Percentiles rank a stretch among this genome's conserved stretches.
Conservation (phyloP, 2,113 vertebrate species). For the Oplegnathus fasciatus region DNA sequence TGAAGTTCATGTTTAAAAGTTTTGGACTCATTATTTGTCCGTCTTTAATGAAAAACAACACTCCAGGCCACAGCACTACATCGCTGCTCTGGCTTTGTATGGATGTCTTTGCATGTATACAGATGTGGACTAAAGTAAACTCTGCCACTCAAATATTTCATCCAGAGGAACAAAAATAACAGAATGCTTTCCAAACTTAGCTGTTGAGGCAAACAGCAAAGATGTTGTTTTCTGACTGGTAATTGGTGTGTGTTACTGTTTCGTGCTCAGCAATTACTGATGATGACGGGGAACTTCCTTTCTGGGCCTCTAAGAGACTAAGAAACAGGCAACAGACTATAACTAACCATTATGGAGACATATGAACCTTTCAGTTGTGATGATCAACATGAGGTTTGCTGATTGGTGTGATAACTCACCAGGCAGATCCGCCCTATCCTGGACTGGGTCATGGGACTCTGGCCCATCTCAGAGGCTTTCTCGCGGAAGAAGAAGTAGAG, state of each 20-base stretch:
- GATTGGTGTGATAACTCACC: conserved; percentile 83
- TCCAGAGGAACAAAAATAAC: conserved; percentile 41
- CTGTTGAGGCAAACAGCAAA: conserved; percentile 33
- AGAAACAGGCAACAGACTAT: conserved; percentile 31
- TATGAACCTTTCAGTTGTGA: conserved; percentile 47
- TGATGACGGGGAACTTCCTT: conserved; percentile 44
- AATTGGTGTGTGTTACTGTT: conserved; percentile 24
- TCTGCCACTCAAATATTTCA: conserved; percentile 45
- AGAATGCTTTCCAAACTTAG: conserved; percentile 35
- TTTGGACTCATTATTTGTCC: conserved; percentile 37
- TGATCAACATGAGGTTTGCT: conserved; percentile 45
- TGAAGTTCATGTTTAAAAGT: conserved; percentile 33
- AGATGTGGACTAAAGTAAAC: conserved; percentile 51
- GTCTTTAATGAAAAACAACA: conserved; percentile 27
- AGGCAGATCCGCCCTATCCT: conserved; percentile 97
- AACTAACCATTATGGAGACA: conserved; percentile 50
- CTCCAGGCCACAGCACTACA: conserved; percentile 5
- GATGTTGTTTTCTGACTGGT: conserved; percentile 24
- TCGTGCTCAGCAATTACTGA: conserved; percentile 44
- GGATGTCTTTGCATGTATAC: conserved; percentile 34
- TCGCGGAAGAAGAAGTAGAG: conserved; percentile 99
- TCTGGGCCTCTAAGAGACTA: conserved; percentile 32
- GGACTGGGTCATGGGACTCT: conserved; percentile 94
- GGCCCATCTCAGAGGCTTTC: conserved; percentile 92
- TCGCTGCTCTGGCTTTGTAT: conserved; percentile 21